Conservation (phyloP, 2,113 vertebrate species). For the Ptyas mucosa region DNA sequence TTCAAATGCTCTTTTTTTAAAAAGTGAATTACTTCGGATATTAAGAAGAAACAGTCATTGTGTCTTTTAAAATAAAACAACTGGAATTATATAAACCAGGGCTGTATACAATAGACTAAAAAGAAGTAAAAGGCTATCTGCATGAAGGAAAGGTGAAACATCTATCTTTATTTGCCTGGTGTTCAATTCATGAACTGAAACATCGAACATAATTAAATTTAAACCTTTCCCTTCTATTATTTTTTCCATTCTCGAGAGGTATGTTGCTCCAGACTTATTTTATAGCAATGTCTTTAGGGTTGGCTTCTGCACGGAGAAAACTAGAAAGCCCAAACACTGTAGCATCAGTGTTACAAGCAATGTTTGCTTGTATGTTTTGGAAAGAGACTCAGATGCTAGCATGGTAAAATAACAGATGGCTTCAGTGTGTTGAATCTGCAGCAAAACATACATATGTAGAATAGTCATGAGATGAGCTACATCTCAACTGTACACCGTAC, state of each 20-base stretch:
- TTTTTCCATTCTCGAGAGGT: not conserved
- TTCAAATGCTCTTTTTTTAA: conserved; percentile 35
- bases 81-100: not conserved
- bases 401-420: not conserved
- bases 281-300: not conserved
- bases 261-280: not conserved
- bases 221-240: not conserved
- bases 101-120: not conserved
- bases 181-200: not conserved
- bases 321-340: not conserved
- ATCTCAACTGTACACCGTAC: not conserved
- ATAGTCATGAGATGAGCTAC: not conserved
- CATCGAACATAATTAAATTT: not conserved
- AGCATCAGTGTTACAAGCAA: not conserved
- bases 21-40: conserved; percentile 37
- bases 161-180: not conserved
- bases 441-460: not conserved
- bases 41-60: conserved; percentile 9
- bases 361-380: not conserved
- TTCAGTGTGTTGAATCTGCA: not conserved
- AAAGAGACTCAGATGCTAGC: not conserved
- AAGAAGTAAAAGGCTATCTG: not conserved
- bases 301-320: not conserved
- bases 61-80: not conserved
- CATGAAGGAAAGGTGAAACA: not conserved